A percentile compares a stretch with the other conserved stretches of the same genome.
These are phyloP conservation scores for Zele albiditarsus DNA, from an alignment of 2,888 invertebrate genomes.

Conservation along the genomic window DNA sequence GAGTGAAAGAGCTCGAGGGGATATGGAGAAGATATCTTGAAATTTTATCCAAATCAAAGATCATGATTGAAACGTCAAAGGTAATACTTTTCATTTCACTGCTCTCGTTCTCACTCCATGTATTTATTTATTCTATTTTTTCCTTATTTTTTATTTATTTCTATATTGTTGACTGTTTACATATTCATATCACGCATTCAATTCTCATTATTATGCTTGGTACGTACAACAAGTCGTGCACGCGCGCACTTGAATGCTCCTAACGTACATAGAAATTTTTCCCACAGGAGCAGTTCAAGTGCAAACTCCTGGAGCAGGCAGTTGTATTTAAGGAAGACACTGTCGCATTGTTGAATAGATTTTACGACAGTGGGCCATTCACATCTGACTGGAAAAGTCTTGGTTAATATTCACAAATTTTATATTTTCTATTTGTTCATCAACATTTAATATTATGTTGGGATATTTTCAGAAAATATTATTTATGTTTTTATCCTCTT, in stretches of 20 bases:
- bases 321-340: constrained; percentile 83
- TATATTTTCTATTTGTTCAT: constrained; percentile 6
- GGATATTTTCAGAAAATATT: constrained; percentile 13
- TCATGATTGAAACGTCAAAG: constrained; percentile 82
- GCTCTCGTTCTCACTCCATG: constrained; percentile 4
- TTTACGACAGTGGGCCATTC: constrained; percentile 81
- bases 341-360: constrained; percentile 80
- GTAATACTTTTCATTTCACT: constrained; percentile 64
- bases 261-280: constrained; percentile 45
- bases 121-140: constrained; percentile 18
- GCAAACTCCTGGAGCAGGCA: constrained; percentile 81
- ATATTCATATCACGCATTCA: constrained; percentile 23
- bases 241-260: constrained; percentile 24
- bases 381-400: constrained; percentile 74
- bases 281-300: constrained; percentile 79
- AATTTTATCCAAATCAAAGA: constrained; percentile 81
- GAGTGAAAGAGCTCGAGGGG: constrained; percentile 77
- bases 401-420: constrained; percentile 50
- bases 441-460: neutral
- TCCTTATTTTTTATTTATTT: constrained; percentile 7
- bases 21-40: constrained; percentile 83
- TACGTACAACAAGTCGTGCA: constrained; percentile 14
- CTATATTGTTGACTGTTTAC: neutral
- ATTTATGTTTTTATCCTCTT: neutral
- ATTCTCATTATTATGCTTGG: constrained; percentile 38